Base-by-base conservation (phyloP, 2,797 vertebrate species). In the Brachyalestes nurse region DNA sequence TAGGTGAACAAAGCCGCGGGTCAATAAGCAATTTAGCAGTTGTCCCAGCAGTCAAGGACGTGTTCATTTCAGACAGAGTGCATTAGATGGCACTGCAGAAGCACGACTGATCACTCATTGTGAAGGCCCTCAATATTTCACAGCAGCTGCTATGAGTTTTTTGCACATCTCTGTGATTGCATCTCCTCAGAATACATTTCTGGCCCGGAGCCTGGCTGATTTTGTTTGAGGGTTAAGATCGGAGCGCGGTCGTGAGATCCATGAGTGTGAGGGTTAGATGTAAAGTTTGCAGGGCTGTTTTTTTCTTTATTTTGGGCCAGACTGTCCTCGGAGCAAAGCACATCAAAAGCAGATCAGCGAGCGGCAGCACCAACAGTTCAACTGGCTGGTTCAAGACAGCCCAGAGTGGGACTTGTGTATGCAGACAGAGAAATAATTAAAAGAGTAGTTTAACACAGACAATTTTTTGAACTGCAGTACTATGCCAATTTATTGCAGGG, bases 31-130 rank as follows among this genome's bases (percentile, higher is more conserved):
- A 80, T 86, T 80, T 80, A 80, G 64, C 65, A 40, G 42, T 62
- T 86, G 75, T 72, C 34, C 14, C 55, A 66, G 7, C 40, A 45
- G 19, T 47, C 16, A 60, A 34, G 51, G 14, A 61, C 38, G 23
- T 76, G 57, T 61, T 76, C 61, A 58, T 82, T 79, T 65, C 74
- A 84, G 71, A 57, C 45, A 0, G 10, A 65, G 42, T 42, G 10
- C 82, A 81, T 77, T 75, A 84, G 85, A 82, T 86, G 82, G 85
- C 83, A 72, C 75, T 86, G 78, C 66, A 72, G 80, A 62, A 34
- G n/a, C 80, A 77, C 12, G 53, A 45, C 45, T 13, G 53, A 51
- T 5, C 8, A 17, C 7, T 74, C 42, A 23, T 16, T 66, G 49
- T 55, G 17, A 76, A 1, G 16, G 9, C 40, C 60, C 51, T n/a